Percentiles rank a stretch among this genome's conserved stretches.
These are phyloP conservation scores for Stictonetta naevosa DNA, from an alignment of 2,113 vertebrate genomes.

Conservation along the genomic window DNA sequence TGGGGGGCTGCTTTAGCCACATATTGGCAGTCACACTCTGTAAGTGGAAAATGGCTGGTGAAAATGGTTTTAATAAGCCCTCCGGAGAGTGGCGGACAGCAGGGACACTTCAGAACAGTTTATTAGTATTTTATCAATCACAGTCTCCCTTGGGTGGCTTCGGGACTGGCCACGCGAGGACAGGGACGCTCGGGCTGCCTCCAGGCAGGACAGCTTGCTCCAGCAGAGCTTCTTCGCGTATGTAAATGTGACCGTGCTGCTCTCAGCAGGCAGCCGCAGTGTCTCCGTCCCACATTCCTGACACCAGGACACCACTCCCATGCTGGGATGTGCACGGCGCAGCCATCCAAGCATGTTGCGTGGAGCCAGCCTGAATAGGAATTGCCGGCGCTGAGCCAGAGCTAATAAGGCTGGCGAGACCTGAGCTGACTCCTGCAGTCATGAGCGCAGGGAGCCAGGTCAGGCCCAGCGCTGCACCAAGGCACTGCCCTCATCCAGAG, in stretches of 20 bases:
- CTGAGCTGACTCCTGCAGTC: slow-evolving; percentile 53
- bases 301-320: slow-evolving; percentile 60
- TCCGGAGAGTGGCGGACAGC: neutral
- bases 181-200: slow-evolving; percentile 36
- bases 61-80: neutral
- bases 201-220: slow-evolving; percentile 33
- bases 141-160: slow-evolving; percentile 41
- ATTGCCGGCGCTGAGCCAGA: slow-evolving; percentile 19
- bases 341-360: slow-evolving; percentile 48
- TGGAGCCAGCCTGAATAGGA: slow-evolving; percentile 46
- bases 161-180: neutral
- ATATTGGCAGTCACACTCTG: neutral
- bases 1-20: neutral
- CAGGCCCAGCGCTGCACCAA: neutral
- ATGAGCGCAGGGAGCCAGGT: neutral
- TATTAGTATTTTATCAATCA: slow-evolving; percentile 22
- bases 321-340: slow-evolving; percentile 25
- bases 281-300: slow-evolving; percentile 57
- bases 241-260: slow-evolving; percentile 8
- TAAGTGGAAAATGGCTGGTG: neutral
- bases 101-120: neutral
- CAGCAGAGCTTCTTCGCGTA: neutral
- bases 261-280: slow-evolving; percentile 51
- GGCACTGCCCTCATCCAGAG: neutral
- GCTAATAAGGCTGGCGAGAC: slow-evolving; percentile 56